Conservation (phyloP, 2,888 invertebrate genomes). For the Nipponacmea schrenckii region DNA sequence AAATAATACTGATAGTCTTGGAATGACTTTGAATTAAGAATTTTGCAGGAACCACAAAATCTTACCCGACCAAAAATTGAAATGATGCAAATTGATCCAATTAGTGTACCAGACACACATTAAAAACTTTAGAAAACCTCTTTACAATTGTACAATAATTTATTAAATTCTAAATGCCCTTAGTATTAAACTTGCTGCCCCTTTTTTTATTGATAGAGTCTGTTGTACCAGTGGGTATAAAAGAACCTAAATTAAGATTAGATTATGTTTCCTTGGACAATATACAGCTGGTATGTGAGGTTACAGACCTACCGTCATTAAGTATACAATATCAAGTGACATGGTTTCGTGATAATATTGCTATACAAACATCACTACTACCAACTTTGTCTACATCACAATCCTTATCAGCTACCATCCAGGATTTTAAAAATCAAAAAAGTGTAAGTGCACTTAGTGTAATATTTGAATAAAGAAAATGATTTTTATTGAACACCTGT, state of each 20-base stretch:
- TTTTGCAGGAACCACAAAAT: too few relatives aligned
- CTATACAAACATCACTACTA: slow-evolving; percentile 25
- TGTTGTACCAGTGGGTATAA: slow-evolving; percentile 24
- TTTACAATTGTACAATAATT: too few relatives aligned
- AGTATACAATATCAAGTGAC: slow-evolving; percentile 37
- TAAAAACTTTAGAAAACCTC: too few relatives aligned
- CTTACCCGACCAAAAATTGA: too few relatives aligned
- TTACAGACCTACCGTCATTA: slow-evolving; percentile 22
- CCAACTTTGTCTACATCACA: background rate
- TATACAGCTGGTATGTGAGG: slow-evolving; percentile 28
- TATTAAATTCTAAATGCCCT: too few relatives aligned
- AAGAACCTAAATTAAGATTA: slow-evolving; percentile 27
- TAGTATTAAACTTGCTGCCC: too few relatives aligned
- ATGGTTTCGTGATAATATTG: slow-evolving; percentile 33
- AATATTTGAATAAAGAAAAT: background rate
- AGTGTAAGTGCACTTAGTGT: slow-evolving; percentile 21
- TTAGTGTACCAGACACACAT: too few relatives aligned
- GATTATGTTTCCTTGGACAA: slow-evolving; percentile 17
- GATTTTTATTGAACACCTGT: background rate
- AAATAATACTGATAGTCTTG: too few relatives aligned
- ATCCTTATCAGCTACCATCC: slow-evolving; percentile 11
- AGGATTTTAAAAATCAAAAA: slow-evolving; percentile 25
- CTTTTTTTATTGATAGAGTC: too few relatives aligned
- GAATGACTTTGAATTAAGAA: too few relatives aligned
- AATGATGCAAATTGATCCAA: too few relatives aligned